Evolutionary conservation across 2,113 vertebrate species (phyloP).

Genomic region (Rousettus leschenaultii): DNA sequence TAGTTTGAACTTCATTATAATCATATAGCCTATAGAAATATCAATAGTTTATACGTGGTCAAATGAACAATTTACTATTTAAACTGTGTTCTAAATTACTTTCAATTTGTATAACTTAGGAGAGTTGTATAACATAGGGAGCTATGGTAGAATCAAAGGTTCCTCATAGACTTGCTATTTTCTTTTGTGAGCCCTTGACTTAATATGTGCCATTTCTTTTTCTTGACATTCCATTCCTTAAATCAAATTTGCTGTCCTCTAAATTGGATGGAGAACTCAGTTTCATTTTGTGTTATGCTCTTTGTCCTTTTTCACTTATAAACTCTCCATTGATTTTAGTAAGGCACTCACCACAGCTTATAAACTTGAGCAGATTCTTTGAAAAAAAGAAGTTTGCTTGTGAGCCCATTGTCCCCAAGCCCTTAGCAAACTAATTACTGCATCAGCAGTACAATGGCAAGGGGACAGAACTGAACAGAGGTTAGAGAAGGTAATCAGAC

Average conservation of each 20-base stretch:
- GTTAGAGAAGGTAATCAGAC: conserved; percentile 50
- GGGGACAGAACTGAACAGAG: conserved; percentile 43
- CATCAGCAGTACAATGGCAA: background rate
- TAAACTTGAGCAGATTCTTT: conserved; percentile 47
- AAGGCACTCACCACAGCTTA: conserved; percentile 44
- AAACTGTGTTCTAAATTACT: background rate
- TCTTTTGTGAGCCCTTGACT: background rate
- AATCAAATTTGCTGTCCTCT: conserved; percentile 56
- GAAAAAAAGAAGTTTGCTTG: conserved; percentile 49
- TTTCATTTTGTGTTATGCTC: conserved; percentile 28
- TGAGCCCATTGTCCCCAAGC: conserved; percentile 10
- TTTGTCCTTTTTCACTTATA: conserved; percentile 49
- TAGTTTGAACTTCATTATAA: background rate
- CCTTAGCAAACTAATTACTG: conserved; percentile 29
- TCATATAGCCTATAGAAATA: background rate
- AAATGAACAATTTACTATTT: background rate
- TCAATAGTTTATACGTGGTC: background rate
- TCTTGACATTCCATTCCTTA: conserved; percentile 60
- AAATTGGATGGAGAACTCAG: conserved; percentile 65
- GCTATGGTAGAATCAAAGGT: background rate
- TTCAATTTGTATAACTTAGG: background rate
- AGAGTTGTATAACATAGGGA: background rate
- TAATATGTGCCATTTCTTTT: conserved; percentile 39
- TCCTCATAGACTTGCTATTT: background rate
- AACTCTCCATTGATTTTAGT: conserved; percentile 57